Percentiles rank a stretch among this genome's conserved stretches.
phyloP scores from a whole-genome alignment of 2,113 vertebrate genomes.

The Syngnathus typhle region DNA sequence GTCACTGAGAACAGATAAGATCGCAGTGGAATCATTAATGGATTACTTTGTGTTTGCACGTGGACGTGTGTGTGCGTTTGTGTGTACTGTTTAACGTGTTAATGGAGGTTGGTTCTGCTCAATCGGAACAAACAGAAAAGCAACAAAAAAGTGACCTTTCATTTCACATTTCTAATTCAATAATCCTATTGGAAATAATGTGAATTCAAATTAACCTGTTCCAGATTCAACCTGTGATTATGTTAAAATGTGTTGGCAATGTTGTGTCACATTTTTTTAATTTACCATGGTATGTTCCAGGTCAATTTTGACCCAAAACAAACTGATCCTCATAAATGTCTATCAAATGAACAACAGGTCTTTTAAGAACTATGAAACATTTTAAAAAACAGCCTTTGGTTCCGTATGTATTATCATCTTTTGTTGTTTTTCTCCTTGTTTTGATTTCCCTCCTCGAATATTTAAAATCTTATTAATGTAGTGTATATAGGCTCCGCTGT shows the following conservation, averaged over 20 bases:
- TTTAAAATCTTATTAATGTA: background rate
- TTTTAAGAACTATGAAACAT: too few relatives aligned
- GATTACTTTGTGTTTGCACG: constrained; percentile 8
- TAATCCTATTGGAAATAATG: background rate
- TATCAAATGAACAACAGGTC: too few relatives aligned
- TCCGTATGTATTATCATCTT: too few relatives aligned
- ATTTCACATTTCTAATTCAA: background rate
- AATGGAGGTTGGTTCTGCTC: constrained; percentile 35
- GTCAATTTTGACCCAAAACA: too few relatives aligned
- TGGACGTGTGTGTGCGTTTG: constrained; percentile 13
- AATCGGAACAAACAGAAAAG: background rate
- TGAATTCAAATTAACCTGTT: background rate
- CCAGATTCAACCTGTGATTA: background rate
- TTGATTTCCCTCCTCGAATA: too few relatives aligned
- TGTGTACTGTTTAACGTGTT: constrained; percentile 61
- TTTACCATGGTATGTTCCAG: background rate
- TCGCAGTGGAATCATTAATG: constrained; percentile 46
- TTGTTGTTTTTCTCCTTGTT: too few relatives aligned
- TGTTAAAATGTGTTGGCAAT: background rate
- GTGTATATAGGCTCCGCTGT: background rate
- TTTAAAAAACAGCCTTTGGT: too few relatives aligned
- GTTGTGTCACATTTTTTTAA: background rate
- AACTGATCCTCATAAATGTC: too few relatives aligned
- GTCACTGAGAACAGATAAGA: constrained; percentile 26
- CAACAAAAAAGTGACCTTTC: background rate